Conservation (phyloP, 2,888 invertebrate genomes). For the Microctonus brassicae region DNA sequence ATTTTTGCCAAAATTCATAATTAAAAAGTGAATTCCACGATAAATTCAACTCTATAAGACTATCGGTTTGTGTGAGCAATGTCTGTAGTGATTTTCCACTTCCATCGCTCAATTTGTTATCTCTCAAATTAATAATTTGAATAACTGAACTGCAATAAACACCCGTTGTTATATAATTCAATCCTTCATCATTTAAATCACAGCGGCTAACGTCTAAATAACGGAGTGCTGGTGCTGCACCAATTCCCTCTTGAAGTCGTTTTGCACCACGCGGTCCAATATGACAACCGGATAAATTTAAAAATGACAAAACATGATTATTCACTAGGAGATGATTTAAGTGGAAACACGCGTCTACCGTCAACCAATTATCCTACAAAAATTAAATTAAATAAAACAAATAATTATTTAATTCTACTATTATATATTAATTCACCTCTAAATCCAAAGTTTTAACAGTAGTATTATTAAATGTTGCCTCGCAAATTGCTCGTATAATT, state of each 20-base stretch:
- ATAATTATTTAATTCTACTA: too few species aligned
- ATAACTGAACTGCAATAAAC: slow-evolving; percentile 63
- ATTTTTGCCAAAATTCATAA: slow-evolving; percentile 61
- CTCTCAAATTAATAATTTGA: slow-evolving; percentile 69
- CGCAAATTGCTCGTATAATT: slow-evolving; percentile 53
- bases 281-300: slow-evolving; percentile 69
- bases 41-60: slow-evolving; percentile 70
- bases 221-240: slow-evolving; percentile 56
- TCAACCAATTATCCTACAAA: slow-evolving; percentile 69
- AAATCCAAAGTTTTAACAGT: slow-evolving; percentile 56
- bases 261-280: slow-evolving; percentile 68
- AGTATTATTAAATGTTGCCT: slow-evolving; percentile 54
- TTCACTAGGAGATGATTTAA: slow-evolving; percentile 65
- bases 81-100: slow-evolving; percentile 65
- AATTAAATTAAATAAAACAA: background rate
- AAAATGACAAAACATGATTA: slow-evolving; percentile 60
- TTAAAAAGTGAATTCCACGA: slow-evolving; percentile 72
- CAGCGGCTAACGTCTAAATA: slow-evolving; percentile 70
- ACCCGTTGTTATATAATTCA: slow-evolving; percentile 60
- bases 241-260: slow-evolving; percentile 63
- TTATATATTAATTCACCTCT: too few species aligned
- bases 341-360: slow-evolving; percentile 62
- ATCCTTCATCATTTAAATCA: slow-evolving; percentile 69
- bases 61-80: slow-evolving; percentile 67
- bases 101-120: slow-evolving; percentile 71